These are phyloP conservation scores for Dromius quadrimaculatus DNA, from an alignment of 2,888 invertebrate species.

Conservation along the genomic window DNA sequence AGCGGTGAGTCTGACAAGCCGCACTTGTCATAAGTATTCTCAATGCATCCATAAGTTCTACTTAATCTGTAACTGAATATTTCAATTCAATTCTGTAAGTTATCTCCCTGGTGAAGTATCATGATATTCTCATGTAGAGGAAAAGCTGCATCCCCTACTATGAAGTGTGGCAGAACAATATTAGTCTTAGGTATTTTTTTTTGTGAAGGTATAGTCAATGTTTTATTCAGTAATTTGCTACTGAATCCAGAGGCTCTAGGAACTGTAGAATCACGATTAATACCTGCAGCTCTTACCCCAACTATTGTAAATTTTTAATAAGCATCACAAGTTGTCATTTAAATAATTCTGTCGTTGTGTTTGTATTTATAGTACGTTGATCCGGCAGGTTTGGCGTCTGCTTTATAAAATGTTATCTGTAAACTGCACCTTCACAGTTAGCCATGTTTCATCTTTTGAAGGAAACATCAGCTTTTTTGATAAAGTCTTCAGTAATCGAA, in stretches of 20 bases:
- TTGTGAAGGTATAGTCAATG: constrained; percentile 35
- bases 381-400: constrained; percentile 28
- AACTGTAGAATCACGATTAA: constrained; percentile 32
- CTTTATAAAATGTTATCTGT: constrained; percentile 20
- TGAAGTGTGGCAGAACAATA: constrained; percentile 46
- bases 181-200: constrained; percentile 50
- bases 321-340: constrained; percentile 54
- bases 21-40: constrained; percentile 50
- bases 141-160: constrained; percentile 54
- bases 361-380: constrained; percentile 35
- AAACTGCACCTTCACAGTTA: constrained; percentile 35
- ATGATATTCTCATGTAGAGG: constrained; percentile 51
- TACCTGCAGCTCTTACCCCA: constrained; percentile 52
- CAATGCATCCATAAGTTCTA: constrained; percentile 44
- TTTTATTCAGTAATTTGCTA: constrained; percentile 15
- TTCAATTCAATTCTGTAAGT: constrained; percentile 10
- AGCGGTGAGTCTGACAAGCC: too few species aligned
- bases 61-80: constrained; percentile 46
- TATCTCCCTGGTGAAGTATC: constrained; percentile 43
- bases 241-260: constrained; percentile 28
- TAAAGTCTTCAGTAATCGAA: constrained; percentile 10
- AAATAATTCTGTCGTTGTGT: constrained; percentile 46
- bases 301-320: constrained; percentile 53
- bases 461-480: constrained; percentile 14
- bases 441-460: constrained; percentile 34